Base-by-base conservation (phyloP, 2,888 invertebrate species). In the Pristionchus arcanus region DNA sequence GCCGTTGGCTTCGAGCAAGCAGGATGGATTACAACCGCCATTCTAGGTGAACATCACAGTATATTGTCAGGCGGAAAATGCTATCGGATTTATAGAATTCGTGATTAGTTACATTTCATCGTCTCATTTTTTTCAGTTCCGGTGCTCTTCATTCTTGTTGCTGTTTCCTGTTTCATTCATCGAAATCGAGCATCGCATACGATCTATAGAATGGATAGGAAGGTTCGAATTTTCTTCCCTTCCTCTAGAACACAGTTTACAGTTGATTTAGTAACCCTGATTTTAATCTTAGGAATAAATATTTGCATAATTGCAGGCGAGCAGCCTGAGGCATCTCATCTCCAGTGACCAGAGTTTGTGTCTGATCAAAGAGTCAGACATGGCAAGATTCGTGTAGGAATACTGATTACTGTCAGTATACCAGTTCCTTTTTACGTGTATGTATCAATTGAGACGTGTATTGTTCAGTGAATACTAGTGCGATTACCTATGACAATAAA, bases 11-110 rank as follows among this genome's bases (percentile, higher is more conserved):
- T 91, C 71, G 91, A 91, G 19, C 31, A 71, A 31, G 68, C 68
- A 11, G 97, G 97, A 42, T 94, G 97, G 97, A 5, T 97, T 97
- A 94, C 94, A 55, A 97, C 98, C 0, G 97, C 97, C 59, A 97
- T 98, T 94, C 97, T 98, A 42, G 97, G 94, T 94, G 42, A 3
- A 9, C 5, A 49, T 49, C 11, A 49, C 42, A n/a, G n/a, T n/a
- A n/a, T n/a, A n/a, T n/a, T n/a, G n/a, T n/a, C n/a, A n/a, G n/a
- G n/a, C n/a, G n/a, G n/a, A n/a, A n/a, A n/a, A n/a, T n/a, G n/a
- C 55, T 55, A 13, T 55, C 59, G 25, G 25, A 31, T 31, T 15
- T 68, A 9, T 9, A 66, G n/a, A n/a, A n/a, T n/a, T n/a, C n/a
- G n/a, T n/a, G n/a, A n/a, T n/a, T n/a, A n/a, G n/a, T n/a, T n/a